A percentile compares a stretch with the other conserved stretches of the same genome.
phyloP scores from a whole-genome alignment of 1,140 invertebrate genomes.

The Steinernema khuongi region DNA sequence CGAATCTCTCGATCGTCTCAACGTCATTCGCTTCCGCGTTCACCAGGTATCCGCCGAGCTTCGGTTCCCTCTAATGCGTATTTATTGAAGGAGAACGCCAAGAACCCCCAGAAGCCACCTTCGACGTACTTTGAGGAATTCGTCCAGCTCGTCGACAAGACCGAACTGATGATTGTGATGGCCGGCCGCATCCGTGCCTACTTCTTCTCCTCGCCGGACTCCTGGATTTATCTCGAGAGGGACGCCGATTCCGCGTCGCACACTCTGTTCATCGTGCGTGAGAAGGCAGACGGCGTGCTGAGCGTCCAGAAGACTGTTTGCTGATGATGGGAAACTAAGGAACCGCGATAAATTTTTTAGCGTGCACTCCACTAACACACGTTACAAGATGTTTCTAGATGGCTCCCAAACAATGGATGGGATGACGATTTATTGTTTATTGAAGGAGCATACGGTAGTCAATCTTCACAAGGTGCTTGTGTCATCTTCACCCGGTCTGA shows the following conservation, averaged over 20 bases:
- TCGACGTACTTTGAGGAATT: not conserved
- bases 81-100: no score
- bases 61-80: not conserved
- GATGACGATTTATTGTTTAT: no score
- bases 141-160: not conserved
- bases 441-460: no score
- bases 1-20: not conserved
- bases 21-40: not conserved
- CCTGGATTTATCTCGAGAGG: not conserved
- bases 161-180: not conserved
- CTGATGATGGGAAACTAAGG: not conserved
- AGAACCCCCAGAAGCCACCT: not conserved
- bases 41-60: not conserved
- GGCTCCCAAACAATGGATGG: no score
- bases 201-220: not conserved
- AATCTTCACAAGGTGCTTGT: no score
- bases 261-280: not conserved
- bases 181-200: not conserved
- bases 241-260: not conserved
- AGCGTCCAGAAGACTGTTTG: not conserved
- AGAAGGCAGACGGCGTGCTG: not conserved
- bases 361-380: no score
- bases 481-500: no score
- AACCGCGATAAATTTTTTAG: no score
- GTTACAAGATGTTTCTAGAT: no score